These are phyloP conservation scores for Odontesthes bonariensis DNA, from an alignment of 2,113 vertebrate species.

Conservation along the genomic window DNA sequence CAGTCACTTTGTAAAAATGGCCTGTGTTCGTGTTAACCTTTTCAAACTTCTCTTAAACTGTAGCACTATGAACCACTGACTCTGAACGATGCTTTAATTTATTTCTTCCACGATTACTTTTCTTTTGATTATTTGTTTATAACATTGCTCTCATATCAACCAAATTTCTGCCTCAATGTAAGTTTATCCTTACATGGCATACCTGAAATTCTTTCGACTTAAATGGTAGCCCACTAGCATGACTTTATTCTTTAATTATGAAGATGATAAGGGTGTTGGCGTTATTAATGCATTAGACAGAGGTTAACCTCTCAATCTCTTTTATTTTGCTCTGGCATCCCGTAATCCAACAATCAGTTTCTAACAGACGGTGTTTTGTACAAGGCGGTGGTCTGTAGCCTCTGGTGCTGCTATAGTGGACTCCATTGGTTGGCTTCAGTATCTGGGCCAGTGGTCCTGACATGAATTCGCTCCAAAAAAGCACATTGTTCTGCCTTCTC, in stretches of 20 bases:
- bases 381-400: conserved; percentile 40
- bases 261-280: background rate
- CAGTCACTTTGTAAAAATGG: too few relatives aligned
- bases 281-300: too few relatives aligned
- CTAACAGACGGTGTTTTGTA: background rate
- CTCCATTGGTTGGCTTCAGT: conserved; percentile 25
- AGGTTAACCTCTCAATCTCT: background rate
- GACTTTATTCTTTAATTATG: background rate
- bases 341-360: background rate
- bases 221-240: background rate
- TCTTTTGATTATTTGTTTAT: too few relatives aligned
- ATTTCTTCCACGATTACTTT: too few relatives aligned
- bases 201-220: background rate
- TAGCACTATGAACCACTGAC: too few relatives aligned
- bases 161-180: too few relatives aligned
- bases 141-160: too few relatives aligned
- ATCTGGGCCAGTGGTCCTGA: conserved; percentile 74
- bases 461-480: conserved; percentile 51
- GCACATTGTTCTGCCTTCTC: conserved; percentile 46
- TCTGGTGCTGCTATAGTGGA: conserved; percentile 48
- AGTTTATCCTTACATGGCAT: background rate
- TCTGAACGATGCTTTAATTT: too few relatives aligned
- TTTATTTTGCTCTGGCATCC: background rate
- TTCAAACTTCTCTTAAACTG: too few relatives aligned
- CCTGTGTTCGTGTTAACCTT: too few relatives aligned